Evolutionary conservation across 2,113 vertebrate genomes (phyloP), one percentile per base, ranked within the genome.

Genomic region (Sarotherodon lohbergeri): DNA sequence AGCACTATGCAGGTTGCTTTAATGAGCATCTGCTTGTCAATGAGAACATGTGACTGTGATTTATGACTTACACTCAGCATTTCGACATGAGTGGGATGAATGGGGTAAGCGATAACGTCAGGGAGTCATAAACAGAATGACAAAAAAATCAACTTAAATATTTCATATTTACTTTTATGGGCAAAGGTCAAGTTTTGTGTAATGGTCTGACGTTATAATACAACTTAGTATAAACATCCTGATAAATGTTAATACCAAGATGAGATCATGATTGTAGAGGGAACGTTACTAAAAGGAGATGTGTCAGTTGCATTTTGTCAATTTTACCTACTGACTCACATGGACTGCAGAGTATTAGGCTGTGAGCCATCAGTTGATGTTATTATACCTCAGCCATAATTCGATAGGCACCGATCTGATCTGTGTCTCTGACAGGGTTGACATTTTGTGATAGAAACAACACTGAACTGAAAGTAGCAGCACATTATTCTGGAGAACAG

Each of bases 1-100:
- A 83, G 56, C 86, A 71, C 85, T 86, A 32, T 86, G 85, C 43
- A 78, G 43, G 43, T 48, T 76, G 71, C 83, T 83, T 86, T 39
- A 55, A 71, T 82, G 89, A 90, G 82, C 92, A 93, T 94, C 92
- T 94, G 92, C 92, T 94, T 89, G 86, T 94, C 87, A 89, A 93
- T 95, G 87, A 76, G 71, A 89, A 82, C 91, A 94, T 88, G 80
- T 87, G 91, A 93, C 84, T 87, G n/a, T 93, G 93, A 95, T 94
- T 91, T 83, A 87, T 90, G 63, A 89, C 71, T 87, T 78, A 50
- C 63, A 87, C 61, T 92, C 78, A 68, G 73, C 80, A 87, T 89
- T 19, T 29, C 22, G 81, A 90, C 84, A 48, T 84, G 50, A 79
- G 80, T 78, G 81, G 81, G 52, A 85, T 32, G 68, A 29, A 48